Evolutionary conservation across 2,888 invertebrate genomes (phyloP).

Genomic region (Agriopis aurantiaria): DNA sequence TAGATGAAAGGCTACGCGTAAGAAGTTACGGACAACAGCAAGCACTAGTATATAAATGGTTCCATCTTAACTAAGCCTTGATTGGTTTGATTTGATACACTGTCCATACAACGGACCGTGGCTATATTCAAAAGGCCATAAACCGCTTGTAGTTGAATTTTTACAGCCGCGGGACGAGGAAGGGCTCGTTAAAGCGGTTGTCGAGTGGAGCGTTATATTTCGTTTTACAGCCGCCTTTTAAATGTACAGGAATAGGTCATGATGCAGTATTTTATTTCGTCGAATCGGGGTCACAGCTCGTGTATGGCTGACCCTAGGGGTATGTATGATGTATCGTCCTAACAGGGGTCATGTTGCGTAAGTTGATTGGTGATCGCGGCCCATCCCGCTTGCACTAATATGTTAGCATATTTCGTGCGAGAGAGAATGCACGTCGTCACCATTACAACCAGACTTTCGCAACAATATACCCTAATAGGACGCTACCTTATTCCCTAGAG

Average conservation of each 20-base stretch:
- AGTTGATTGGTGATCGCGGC: no score
- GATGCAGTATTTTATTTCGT: slow-evolving; percentile 26
- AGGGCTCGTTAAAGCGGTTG: slow-evolving; percentile 38
- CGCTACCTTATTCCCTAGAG: no score
- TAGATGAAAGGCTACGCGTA: no score
- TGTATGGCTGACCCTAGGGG: not conserved
- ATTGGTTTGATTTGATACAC: not conserved
- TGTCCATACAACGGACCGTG: not conserved
- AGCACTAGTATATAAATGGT: no score
- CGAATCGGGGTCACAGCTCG: slow-evolving; percentile 8
- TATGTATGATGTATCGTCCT: no score
- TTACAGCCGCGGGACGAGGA: slow-evolving; percentile 33
- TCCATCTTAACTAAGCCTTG: not conserved
- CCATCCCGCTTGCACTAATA: no score
- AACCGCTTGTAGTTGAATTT: slow-evolving; percentile 38
- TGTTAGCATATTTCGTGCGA: no score
- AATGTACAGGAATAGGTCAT: slow-evolving; percentile 37
- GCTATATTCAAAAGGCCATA: slow-evolving; percentile 24
- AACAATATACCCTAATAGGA: no score
- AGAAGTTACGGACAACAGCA: no score
- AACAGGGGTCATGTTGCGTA: no score
- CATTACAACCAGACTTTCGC: no score
- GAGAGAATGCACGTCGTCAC: no score
- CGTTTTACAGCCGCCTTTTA: slow-evolving; percentile 33
- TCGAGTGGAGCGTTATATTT: slow-evolving; percentile 38